Base-by-base conservation (phyloP, 2,888 invertebrate species). In the Anaspis maculata region DNA sequence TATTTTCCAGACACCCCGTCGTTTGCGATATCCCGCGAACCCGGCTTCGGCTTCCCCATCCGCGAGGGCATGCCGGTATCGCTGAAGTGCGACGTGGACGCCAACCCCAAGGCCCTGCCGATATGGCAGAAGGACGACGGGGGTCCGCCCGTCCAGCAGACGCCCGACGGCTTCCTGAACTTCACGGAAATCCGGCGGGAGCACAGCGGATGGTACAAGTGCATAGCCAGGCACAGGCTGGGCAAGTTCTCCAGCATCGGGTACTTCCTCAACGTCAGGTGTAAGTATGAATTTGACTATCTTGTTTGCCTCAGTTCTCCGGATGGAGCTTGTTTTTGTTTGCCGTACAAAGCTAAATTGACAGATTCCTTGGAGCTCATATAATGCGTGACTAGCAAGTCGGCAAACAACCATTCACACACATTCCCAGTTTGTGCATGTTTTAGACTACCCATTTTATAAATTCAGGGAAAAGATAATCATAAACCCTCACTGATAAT, bases 131-230 rank as follows among this genome's bases (percentile, higher is more conserved):
- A 79, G 43, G 67, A 66, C 51, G 67, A 67, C 37, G 50, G 52
- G n/a, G 57, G 56, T 39, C 66, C 67, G 10, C 64, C 67, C 2
- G 77, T 82, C 38, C 74, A 77, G 46, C 83, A 83, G 64, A 74
- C 76, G 43, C 77, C 76, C 30, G 82, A 82, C 56, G 85, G 90
- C 34, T 87, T 83, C 62, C 74, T 91, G 38, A 90, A 90, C 67
- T 90, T 90, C 70, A 79, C 80, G 30, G 74, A 80, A 50, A 82
- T 90, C 58, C 72, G 76, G 31, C 72, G 81, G 29, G 77, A 83
- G 45, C 86, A 91, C 69, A 86, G 85, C 35, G 91, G 91, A 56
- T 91, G 91, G 91, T 91, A 91, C 71, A 84, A 89, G 62, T 91
- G 91, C 68, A 80, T 86, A 31, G 85, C 89, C 35, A 72, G 79